Evolutionary conservation across 2,888 invertebrate species (phyloP), one percentile per base, ranked within the genome.

Genomic region (Panopea generosa): DNA sequence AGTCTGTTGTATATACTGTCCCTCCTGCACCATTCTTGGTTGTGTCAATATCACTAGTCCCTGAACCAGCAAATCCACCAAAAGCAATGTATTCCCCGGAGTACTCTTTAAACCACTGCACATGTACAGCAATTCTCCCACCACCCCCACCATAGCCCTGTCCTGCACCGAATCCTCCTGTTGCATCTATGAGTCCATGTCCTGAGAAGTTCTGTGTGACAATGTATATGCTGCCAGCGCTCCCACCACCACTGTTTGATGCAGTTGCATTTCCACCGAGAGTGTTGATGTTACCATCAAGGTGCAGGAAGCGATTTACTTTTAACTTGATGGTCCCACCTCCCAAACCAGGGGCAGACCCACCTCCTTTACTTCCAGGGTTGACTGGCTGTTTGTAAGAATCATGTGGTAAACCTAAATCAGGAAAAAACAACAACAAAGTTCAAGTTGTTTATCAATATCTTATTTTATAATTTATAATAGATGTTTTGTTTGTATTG

Each of bases 331-430:
- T 80, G 14, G 72, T 62, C 27, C 87, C 85, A 11, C 87, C 88
- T 43, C 87, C 88, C 7, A 49, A 53, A 4, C 87, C 88, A 38
- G 78, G 76, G 18, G 38, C 47, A 14, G 49, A 16, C 2, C 88
- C 88, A 14, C 88, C 88, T 24, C 86, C 87, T 26, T 75, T 77
- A 71, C 87, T 84, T 20, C 88, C 88, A 18, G 76, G 67, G 61
- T 84, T 74, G 1, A 65, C 49, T 14, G 88, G 87, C 0, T 63
- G 73, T 20, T 68, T 71, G 63, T 85, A 89, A 0, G 85, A 85
- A 7, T 85, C 86, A 77, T 87, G 87, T 0, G 86, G 84, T 24
- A 22, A 16, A 59, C 84, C 88, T 87, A 66, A 82, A 78, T 16
- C 63, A n/a, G n/a, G n/a, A n/a, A n/a, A 0, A 11, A 14, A 40